Evolutionary conservation across 1,140 invertebrate genomes (phyloP).

Genomic region (Drosophila funebris): DNA sequence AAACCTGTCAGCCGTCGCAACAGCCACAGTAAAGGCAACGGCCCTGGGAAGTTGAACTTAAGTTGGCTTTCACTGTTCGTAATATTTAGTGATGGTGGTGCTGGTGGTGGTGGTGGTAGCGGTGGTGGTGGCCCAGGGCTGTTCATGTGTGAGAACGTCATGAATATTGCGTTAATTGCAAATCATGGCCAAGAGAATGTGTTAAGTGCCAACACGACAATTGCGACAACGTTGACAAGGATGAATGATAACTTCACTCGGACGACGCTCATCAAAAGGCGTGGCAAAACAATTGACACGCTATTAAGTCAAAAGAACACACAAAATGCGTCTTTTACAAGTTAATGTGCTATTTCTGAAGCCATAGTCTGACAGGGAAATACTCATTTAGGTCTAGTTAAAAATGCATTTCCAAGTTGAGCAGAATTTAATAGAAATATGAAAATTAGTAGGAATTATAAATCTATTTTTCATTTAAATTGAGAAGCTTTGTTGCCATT

Average conservation of each 20-base stretch:
- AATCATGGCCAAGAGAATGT: constrained; percentile 82
- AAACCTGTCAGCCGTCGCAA: constrained; percentile 42
- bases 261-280: constrained; percentile 43
- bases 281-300: constrained; percentile 68
- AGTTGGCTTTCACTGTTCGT: constrained; percentile 3
- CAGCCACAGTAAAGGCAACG: not conserved
- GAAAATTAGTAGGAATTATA: no score
- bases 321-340: constrained; percentile 18
- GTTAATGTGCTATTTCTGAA: constrained; percentile 1
- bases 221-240: constrained; percentile 65
- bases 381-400: not conserved
- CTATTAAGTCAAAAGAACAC: constrained; percentile 63
- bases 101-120: constrained; percentile 38
- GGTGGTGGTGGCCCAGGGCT: constrained; percentile 50
- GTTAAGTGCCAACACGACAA: constrained; percentile 76
- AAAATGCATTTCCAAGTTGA: not conserved
- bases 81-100: not conserved
- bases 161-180: constrained; percentile 83
- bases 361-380: not conserved
- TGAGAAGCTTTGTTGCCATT: no score
- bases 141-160: constrained; percentile 82
- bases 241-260: constrained; percentile 66
- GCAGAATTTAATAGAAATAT: not conserved
- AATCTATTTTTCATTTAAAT: no score
- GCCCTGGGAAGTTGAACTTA: constrained; percentile 46